Evolutionary conservation across 2,888 invertebrate species (phyloP), one percentile per base, ranked within the genome.

Genomic region (Tipula vernalis): DNA sequence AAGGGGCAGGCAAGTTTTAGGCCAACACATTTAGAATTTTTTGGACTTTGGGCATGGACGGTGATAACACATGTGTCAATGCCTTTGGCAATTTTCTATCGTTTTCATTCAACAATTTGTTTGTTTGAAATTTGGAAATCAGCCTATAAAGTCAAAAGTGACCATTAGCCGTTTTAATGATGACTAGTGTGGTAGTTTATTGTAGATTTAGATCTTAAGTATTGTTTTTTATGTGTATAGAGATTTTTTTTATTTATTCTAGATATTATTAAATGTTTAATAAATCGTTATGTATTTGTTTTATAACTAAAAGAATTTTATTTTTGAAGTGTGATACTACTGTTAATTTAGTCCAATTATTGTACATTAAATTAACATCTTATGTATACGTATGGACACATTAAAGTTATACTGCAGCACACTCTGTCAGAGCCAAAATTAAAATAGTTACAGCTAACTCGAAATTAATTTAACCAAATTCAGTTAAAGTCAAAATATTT

Each of bases 61-160:
- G 96, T 97, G 88, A 97, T 98, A 89, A 96, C 96, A 0, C 97
- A 97, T 90, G 95, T 97, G 0, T 96, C 96, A 0, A 96, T 97
- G 95, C 97, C 97, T 0, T 92, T 98, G 85, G 96, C 96, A 0
- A 97, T 97, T 89, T 97, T 97, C 92, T 98, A 97, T 91, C 93
- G 98, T 83, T 98, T 98, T 90, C 97, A 98, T 91, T 97, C 97
- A 2, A 97, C 97, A 0, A 97, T 98, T 89, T 98, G 98, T 91
- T 93, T 98, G 28, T 97, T 97, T 89, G 97, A 98, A 91, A 96
- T 98, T 87, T 98, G 98, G 98, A 98, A 97, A 90, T 94, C 95
- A 88, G 95, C 96, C 86, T 98, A 97, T 91, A 98, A 97, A 90
- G 94, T 94, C 88, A 94, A 95, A 88, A 86, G 87, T 10, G 88